Evolutionary conservation across 2,888 invertebrate genomes (phyloP), one percentile per base, ranked within the genome.

Genomic region (Scaptomyza caliginosa): DNA sequence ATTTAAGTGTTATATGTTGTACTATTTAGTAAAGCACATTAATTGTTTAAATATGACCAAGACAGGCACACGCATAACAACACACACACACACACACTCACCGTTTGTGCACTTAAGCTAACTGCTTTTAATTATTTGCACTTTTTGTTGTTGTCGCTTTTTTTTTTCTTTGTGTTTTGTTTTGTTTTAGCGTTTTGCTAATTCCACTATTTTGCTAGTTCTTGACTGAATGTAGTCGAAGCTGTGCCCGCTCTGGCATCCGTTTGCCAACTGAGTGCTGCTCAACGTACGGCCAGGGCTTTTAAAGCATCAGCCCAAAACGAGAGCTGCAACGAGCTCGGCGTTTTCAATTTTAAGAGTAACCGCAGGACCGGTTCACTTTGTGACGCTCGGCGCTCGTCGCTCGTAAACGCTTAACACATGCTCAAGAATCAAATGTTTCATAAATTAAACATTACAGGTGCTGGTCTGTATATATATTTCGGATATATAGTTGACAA

Each of bases 111-210:
- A 88, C 88, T 83, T 83, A 64, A 75, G 67, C 59, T 66, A 57
- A 55, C 56, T 72, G 67, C 67, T 45, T 88, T 82, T 68, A 86
- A 88, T 86, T 88, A 83, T 83, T 88, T 83, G 84, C 86, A 80
- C 80, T 73, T 54, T 60, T 67, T 67, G 62, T 48, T 50, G 50
- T 68, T 38, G 56, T 45, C 36, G 60, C 46, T 28, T 45, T 69
- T 60, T 63, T 63, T 66, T 19, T 63, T 63, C 64, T 19, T 32
- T 34, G 10, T 32, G 21, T 52, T 46, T 21, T 39, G 63, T 59
- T 58, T 30, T n/a, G n/a, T n/a, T n/a, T n/a, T n/a, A n/a, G 16
- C 23, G 45, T 23, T 49, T 45, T 43, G 13, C 16, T 24, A 8
- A 13, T 16, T 36, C n/a, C n/a, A 32, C 13, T 38, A 17, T 48